These are phyloP conservation scores for Anthopleura xanthogrammica DNA, from an alignment of 92 coral and sea anemone species.

Conservation along the genomic window DNA sequence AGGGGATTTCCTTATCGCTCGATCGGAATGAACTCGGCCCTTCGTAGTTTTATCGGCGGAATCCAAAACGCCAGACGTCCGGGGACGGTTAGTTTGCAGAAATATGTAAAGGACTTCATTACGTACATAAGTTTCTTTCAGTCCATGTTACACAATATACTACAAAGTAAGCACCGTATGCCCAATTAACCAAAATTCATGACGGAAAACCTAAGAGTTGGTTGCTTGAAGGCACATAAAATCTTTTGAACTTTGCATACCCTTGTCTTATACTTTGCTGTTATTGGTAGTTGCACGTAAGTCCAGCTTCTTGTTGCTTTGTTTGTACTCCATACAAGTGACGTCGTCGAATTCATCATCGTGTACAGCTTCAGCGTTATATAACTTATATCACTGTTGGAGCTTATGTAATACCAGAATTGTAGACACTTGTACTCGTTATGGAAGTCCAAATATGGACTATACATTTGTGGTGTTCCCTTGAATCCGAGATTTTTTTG, in stretches of 20 bases:
- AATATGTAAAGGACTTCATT: no score
- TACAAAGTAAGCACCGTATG: no score
- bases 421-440: constrained; percentile 9
- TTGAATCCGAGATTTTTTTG: not conserved
- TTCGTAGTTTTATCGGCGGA: no score
- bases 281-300: not conserved
- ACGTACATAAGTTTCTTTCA: no score
- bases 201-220: not conserved
- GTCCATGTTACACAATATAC: no score
- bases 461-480: not conserved
- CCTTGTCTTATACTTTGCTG: not conserved
- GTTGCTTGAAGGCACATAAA: not conserved
- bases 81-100: no score
- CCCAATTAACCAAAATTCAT: no score
- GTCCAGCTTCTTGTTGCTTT: constrained; percentile 4
- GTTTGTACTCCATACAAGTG: not conserved
- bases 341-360: not conserved
- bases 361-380: not conserved
- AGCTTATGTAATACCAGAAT: constrained; percentile 19
- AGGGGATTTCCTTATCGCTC: no score
- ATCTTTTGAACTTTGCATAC: not conserved
- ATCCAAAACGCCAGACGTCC: no score
- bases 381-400: not conserved
- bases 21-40: no score
- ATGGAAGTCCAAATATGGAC: not conserved